These are phyloP conservation scores for Megaceryle maxima DNA, from an alignment of 2,113 vertebrate species.

Conservation along the genomic window DNA sequence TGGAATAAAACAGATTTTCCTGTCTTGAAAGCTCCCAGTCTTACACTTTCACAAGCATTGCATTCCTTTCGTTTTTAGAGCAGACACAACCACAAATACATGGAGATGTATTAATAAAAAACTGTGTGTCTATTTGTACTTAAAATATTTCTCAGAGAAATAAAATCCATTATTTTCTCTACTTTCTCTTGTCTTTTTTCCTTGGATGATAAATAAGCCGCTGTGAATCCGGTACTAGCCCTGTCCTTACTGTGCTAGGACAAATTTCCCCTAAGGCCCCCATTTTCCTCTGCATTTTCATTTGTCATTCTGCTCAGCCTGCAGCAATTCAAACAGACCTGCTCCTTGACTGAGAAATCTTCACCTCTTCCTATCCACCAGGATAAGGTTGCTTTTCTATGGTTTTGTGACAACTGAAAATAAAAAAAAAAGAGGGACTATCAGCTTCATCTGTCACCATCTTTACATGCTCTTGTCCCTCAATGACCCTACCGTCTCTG, in stretches of 20 bases:
- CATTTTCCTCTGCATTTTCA: slow-evolving; percentile 26
- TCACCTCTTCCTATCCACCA: slow-evolving; percentile 36
- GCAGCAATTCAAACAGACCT: slow-evolving; percentile 43
- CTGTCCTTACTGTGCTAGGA: slow-evolving; percentile 24
- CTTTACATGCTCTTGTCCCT: background rate
- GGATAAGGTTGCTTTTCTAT: slow-evolving; percentile 27
- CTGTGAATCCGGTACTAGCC: background rate
- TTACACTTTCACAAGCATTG: background rate
- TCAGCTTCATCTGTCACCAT: slow-evolving; percentile 36
- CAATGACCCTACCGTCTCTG: background rate
- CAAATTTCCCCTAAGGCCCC: slow-evolving; percentile 48
- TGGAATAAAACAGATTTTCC: background rate
- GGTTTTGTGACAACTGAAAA: background rate
- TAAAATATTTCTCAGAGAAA: slow-evolving; percentile 18
- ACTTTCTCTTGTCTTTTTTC: background rate
- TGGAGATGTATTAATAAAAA: background rate
- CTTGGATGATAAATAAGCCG: slow-evolving; percentile 1
- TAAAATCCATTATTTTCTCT: slow-evolving; percentile 4
- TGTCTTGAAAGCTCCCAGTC: background rate
- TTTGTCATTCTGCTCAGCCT: slow-evolving; percentile 57
- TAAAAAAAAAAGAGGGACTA: background rate
- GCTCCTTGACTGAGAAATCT: slow-evolving; percentile 37
- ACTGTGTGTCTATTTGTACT: background rate
- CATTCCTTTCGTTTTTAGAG: background rate
- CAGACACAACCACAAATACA: background rate